phyloP scores from a whole-genome alignment of 35 echinoderm and acorn worm species.

The Lytechinus pictus region DNA sequence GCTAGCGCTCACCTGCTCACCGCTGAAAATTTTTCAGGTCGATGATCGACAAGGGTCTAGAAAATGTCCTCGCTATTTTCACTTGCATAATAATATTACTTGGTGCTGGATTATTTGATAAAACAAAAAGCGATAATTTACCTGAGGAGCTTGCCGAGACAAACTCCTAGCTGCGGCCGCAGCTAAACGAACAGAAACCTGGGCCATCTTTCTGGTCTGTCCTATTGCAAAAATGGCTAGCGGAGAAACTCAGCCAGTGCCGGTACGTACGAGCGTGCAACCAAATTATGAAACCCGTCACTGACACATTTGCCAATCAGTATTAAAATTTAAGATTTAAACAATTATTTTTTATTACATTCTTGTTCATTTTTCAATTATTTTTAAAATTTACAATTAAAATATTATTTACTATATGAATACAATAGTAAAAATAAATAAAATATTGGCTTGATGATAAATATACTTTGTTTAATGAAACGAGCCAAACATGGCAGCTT shows the following conservation, averaged over 20 bases:
- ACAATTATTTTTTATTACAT: no score
- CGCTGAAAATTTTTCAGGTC: no score
- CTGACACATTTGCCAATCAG: neutral
- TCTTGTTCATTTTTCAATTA: no score
- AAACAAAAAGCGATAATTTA: constrained; percentile 33
- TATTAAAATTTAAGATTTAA: no score
- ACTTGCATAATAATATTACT: neutral
- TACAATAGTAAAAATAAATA: no score
- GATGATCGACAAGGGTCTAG: neutral
- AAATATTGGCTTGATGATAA: no score
- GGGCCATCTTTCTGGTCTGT: constrained; percentile 63
- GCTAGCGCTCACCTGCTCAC: no score
- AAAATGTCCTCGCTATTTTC: neutral
- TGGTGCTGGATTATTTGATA: neutral
- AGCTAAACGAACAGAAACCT: constrained; percentile 83
- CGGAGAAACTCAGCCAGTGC: neutral
- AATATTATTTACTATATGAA: no score
- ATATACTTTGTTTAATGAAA: neutral
- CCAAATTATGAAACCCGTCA: constrained; percentile 37
- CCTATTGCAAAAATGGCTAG: constrained; percentile 64
- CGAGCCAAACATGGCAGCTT: constrained; percentile 25
- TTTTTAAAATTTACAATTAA: no score
- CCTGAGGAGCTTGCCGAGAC: constrained; percentile 85
- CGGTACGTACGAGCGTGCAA: neutral
- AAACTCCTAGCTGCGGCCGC: constrained; percentile 82